Evolutionary conservation across 2,888 invertebrate genomes (phyloP), one percentile per base, ranked within the genome.

Genomic region (Pandemis heparana): DNA sequence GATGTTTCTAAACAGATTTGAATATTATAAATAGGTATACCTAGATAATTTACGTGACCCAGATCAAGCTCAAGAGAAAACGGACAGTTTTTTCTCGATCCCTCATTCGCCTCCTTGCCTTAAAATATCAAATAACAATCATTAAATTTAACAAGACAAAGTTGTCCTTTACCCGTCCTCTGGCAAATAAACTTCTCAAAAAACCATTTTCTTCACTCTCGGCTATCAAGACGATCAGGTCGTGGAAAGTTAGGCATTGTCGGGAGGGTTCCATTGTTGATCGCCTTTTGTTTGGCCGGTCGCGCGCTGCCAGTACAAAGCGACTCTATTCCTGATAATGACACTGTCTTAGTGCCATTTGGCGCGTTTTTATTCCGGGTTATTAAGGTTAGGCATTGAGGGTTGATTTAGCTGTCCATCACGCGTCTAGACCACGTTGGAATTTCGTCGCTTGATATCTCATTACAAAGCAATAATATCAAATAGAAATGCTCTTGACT

Each of bases 321-420:
- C 78, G 80, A 79, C 77, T 76, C 79, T 81, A 83, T 85, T 53
- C 78, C 79, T 80, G 82, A 81, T 85, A 87, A 87, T 85, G 85
- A 82, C 84, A 87, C 84, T 84, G 85, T 83, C 80, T 80, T 79
- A 81, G 80, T 78, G 74, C 75, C 77, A 71, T 77, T 78, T 70
- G 78, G 77, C 79, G 82, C 83, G 83, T 84, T 85, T 85, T 82
- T 73, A 73, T 72, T 68, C 56, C 23, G 56, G 63, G 73, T 64
- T 73, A 73, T 68, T 71, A 48, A 48, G 75, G 65, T 51, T 65
- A 62, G 60, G n/a, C 59, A 71, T 59, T 23, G 23, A 53, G 23
- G 39, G 14, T 16, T 12, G 14, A 18, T 39, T 39, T 14, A 14
- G 39, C 18, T 41, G 66, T 51, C 39, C 51, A 39, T 18, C 53